Evolutionary conservation across 2,113 vertebrate genomes (phyloP).

Genomic region (Elanoides forficatus): DNA sequence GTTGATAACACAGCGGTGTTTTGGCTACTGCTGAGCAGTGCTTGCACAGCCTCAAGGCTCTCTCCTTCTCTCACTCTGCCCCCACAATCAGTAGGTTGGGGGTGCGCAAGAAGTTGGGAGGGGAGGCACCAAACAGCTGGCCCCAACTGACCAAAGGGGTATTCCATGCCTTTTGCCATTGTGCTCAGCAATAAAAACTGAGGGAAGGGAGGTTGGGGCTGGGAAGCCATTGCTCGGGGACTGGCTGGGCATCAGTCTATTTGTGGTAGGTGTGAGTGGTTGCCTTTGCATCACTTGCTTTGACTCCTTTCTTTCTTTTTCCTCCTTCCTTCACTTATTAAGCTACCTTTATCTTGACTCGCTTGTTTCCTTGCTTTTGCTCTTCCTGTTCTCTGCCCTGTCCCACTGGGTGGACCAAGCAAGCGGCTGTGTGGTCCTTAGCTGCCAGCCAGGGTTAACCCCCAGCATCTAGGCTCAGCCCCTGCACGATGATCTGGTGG

Average conservation of each 20-base stretch:
- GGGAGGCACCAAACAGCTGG: not conserved
- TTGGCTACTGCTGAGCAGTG: not conserved
- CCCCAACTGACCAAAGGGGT: not conserved
- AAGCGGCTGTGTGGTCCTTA: not conserved
- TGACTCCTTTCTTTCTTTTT: not conserved
- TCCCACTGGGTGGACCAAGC: accelerated
- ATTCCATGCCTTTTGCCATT: accelerated
- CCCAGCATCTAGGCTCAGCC: not conserved
- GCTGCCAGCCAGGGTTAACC: not conserved
- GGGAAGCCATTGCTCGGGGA: not conserved
- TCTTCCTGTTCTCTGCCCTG: not conserved
- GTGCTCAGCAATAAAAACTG: not conserved
- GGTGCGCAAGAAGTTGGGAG: not conserved
- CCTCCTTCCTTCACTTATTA: not conserved
- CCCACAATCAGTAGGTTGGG: too few species aligned
- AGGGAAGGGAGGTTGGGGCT: not conserved
- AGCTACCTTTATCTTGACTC: not conserved
- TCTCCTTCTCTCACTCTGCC: not conserved
- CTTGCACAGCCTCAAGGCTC: not conserved
- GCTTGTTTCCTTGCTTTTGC: not conserved
- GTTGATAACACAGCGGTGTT: accelerated
- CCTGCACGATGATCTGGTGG: not conserved
- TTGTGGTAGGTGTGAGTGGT: not conserved
- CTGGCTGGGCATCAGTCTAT: not conserved
- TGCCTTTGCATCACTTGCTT: not conserved